A percentile compares a stretch with the other conserved stretches of the same genome.
These are phyloP conservation scores for Drosophila rufa DNA, from an alignment of 1,140 invertebrate genomes.

Conservation along the genomic window DNA sequence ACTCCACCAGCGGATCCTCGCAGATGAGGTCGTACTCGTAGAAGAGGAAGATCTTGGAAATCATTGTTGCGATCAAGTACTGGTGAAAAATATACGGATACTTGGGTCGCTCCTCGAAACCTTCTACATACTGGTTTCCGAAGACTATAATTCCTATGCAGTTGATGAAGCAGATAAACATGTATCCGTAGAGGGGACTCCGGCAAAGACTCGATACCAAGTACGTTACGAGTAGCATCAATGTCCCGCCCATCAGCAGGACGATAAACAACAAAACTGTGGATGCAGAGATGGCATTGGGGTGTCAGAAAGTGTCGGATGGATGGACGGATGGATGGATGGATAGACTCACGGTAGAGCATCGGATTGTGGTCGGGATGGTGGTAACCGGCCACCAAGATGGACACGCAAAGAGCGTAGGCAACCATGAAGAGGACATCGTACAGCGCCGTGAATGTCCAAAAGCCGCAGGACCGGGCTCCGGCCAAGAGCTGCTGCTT, in stretches of 20 bases:
- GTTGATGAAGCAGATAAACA: constrained; percentile 8
- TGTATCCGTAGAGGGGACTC: constrained; percentile 12
- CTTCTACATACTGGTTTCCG: not conserved
- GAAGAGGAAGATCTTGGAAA: constrained; percentile 44
- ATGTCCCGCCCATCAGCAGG: constrained; percentile 14
- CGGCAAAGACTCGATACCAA: constrained; percentile 10
- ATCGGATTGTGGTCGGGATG: constrained; percentile 10
- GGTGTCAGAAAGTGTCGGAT: too few relatives aligned
- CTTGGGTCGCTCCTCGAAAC: not conserved
- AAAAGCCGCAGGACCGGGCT: constrained; percentile 4
- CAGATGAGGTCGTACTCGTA: constrained; percentile 32
- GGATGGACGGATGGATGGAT: too few relatives aligned
- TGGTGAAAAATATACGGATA: not conserved
- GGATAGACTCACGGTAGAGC: not conserved
- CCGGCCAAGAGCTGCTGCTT: constrained; percentile 59
- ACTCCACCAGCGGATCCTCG: constrained; percentile 27
- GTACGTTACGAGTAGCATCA: constrained; percentile 32
- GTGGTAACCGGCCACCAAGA: constrained; percentile 12
- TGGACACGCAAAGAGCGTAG: not conserved
- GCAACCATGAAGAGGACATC: not conserved
- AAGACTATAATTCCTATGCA: constrained; percentile 36
- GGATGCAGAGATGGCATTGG: not conserved
- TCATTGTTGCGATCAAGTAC: constrained; percentile 28
- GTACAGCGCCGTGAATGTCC: not conserved
- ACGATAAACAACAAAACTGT: constrained; percentile 25